Evolutionary conservation across 2,797 vertebrate genomes (phyloP).

Genomic region (Limosa lapponica): DNA sequence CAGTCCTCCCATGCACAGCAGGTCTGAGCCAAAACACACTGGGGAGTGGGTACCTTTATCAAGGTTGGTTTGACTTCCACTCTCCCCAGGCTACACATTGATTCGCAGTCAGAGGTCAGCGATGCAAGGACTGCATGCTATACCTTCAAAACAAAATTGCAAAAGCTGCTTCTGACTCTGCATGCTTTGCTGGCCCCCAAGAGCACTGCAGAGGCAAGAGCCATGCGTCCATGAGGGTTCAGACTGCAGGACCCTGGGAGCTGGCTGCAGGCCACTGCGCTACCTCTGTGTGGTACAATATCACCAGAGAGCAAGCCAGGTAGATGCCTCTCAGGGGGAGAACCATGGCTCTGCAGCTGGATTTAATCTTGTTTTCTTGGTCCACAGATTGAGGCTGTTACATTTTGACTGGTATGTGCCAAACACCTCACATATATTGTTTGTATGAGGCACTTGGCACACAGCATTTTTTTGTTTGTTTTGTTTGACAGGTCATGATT

Average conservation of each 20-base stretch:
- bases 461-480: background rate
- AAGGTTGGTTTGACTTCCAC: background rate
- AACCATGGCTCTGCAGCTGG: background rate
- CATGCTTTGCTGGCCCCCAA: background rate
- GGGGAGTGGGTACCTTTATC: background rate
- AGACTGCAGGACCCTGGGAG: accelerated
- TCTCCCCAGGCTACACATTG: background rate
- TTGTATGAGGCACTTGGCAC: background rate
- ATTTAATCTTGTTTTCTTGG: background rate
- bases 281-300: background rate
- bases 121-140: background rate
- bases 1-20: background rate
- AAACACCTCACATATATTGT: background rate
- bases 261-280: accelerated
- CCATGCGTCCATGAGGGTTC: too few relatives aligned
- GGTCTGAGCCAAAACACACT: background rate
- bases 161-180: background rate
- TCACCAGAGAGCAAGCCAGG: background rate
- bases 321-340: accelerated
- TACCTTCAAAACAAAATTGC: background rate
- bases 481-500: background rate
- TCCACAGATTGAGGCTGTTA: background rate
- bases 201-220: background rate
- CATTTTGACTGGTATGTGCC: background rate
- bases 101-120: background rate